Percentiles rank a stretch among this genome's conserved stretches.
Conservation (phyloP, 2,113 vertebrate genomes). For the Balaeniceps rex region DNA sequence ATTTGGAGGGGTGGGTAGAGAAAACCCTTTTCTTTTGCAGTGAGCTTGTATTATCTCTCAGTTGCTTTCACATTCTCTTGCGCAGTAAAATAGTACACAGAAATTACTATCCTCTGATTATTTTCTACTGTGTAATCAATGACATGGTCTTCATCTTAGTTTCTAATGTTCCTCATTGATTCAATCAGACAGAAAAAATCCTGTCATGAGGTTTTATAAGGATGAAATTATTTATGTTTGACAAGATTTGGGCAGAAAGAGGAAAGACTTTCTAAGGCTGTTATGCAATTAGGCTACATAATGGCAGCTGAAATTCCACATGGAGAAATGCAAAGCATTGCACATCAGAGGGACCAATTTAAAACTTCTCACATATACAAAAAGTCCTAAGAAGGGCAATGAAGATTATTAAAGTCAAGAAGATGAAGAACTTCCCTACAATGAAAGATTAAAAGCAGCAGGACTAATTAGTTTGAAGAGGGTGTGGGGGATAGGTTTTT, state of each 20-base stretch:
- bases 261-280: neutral
- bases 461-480: neutral
- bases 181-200: neutral
- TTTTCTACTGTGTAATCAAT: neutral
- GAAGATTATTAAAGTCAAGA: neutral
- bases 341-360: neutral
- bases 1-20: neutral
- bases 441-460: neutral
- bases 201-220: neutral
- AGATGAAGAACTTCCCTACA: neutral
- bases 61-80: neutral
- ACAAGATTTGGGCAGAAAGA: neutral
- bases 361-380: neutral
- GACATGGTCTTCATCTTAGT: neutral
- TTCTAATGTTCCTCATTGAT: neutral
- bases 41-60: neutral
- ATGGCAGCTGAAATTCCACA: neutral
- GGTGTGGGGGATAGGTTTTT: neutral
- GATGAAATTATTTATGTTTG: neutral
- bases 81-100: neutral
- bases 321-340: neutral
- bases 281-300: neutral
- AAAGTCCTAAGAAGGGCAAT: neutral
- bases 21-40: neutral
- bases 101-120: neutral